A percentile compares a stretch with the other conserved stretches of the same genome.
phyloP scores from a whole-genome alignment of 2,797 vertebrate species.

The Pseudochaenichthys georgianus region DNA sequence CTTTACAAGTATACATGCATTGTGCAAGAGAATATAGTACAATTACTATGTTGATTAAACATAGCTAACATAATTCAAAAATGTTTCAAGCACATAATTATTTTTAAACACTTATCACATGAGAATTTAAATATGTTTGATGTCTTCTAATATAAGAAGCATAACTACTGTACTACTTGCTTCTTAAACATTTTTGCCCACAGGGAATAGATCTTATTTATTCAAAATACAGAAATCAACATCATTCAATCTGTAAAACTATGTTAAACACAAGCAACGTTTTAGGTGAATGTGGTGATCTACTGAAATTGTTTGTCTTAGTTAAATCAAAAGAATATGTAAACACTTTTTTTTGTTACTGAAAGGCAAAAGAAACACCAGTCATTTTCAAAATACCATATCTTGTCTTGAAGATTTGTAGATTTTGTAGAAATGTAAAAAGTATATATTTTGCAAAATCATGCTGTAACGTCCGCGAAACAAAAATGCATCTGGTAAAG shows the following conservation, averaged over 20 bases:
- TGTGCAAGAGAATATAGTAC: background rate
- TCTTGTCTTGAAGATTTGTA: background rate
- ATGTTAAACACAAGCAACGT: background rate
- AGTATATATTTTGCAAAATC: background rate
- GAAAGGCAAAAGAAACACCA: background rate
- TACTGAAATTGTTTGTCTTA: background rate
- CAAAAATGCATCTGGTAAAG: constrained; percentile 13
- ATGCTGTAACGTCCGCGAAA: background rate
- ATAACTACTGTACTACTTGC: background rate
- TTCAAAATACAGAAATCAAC: background rate
- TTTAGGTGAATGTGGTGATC: background rate
- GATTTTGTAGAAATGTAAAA: background rate
- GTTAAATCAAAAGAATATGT: background rate
- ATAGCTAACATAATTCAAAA: background rate
- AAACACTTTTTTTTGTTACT: background rate
- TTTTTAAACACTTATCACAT: background rate
- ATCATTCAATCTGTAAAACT: background rate
- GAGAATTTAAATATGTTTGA: background rate
- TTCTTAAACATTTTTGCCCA: background rate
- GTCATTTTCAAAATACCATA: background rate
- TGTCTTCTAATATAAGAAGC: background rate
- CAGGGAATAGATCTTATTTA: background rate
- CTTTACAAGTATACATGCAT: background rate
- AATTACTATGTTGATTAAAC: background rate
- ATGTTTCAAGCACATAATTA: background rate